Base-by-base conservation (phyloP, 2,113 vertebrate genomes). In the Tyrannus savana region DNA sequence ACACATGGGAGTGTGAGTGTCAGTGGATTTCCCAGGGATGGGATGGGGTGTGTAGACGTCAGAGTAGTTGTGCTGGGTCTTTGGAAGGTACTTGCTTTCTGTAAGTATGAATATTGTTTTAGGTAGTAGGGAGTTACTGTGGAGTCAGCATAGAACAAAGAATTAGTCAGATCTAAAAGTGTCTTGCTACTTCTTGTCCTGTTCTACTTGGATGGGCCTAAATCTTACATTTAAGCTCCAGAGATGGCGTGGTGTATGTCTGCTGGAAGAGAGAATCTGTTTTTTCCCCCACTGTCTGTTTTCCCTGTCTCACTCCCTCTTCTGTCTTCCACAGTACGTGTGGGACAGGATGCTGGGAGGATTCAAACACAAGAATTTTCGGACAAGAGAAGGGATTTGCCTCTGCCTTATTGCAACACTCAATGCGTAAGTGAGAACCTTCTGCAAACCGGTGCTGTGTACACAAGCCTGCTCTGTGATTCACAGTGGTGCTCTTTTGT, bases 351-450 rank as follows among this genome's bases (percentile, higher is more conserved):
- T 99, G 98, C 98, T 99, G 27, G 99, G 98, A 96, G 99, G 99
- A 92, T 99, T 99, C 98, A 99, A 99, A 97, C 99, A 99, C 95
- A 99, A 99, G 98, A 99, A 99, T 98, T 99, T 99, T 97, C 98
- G 99, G 84, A 99, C 99, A 31, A 98, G 99, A 96, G 99, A 99
- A 98, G 99, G 99, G 95, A 99, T 99, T 95, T 99, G 99, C 97
- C 98, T 99, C 97, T 99, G 99, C 97, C 99, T 99, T 96, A 98
- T 99, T 71, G 98, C 99, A 96, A 99, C 99, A 3, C 98, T 99
- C 89, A 99, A 97, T 93, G 97, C 92, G 99, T 99, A 98, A 98
- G 99, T 98, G 37, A 53, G 27, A 53, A 22, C 11, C 24, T 89
- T 37, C 46, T 56, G 46, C 64, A 53, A 13, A 35, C 12, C 7